These are phyloP conservation scores for Sceliomorpha sp. DNA, from an alignment of 2,888 invertebrate species.

Conservation along the genomic window DNA sequence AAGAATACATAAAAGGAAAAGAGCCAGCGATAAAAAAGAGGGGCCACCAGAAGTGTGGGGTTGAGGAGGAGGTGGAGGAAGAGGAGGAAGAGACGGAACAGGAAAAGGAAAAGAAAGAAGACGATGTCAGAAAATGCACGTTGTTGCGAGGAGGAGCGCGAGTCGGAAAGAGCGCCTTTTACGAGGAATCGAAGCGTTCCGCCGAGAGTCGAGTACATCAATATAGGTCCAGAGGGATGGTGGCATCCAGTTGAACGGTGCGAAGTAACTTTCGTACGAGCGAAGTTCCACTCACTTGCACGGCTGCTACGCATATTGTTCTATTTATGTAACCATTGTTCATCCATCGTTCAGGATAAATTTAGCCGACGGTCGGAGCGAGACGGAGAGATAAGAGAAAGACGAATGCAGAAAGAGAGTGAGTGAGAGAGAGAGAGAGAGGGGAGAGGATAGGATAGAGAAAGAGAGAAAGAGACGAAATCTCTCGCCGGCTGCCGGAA, in stretches of 20 bases:
- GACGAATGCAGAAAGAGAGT: constrained; percentile 54
- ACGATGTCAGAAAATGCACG: too few species aligned
- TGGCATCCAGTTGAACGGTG: constrained; percentile 53
- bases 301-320: constrained; percentile 77
- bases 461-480: constrained; percentile 40
- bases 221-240: constrained; percentile 46
- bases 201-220: constrained; percentile 19
- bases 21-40: too few species aligned
- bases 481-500: constrained; percentile 65
- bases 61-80: too few species aligned
- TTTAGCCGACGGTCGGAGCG: constrained; percentile 71
- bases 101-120: too few species aligned
- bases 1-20: too few species aligned
- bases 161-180: too few species aligned
- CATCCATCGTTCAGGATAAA: constrained; percentile 79
- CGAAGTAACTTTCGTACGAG: constrained; percentile 73
- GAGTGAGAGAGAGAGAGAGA: constrained; percentile 33
- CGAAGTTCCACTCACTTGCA: constrained; percentile 66
- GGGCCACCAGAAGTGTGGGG: too few species aligned
- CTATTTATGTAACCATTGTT: constrained; percentile 80
- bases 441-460: constrained; percentile 34
- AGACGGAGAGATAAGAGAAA: constrained; percentile 20
- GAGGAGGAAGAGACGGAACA: too few species aligned
- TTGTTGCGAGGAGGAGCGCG: too few species aligned
- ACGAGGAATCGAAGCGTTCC: constrained; percentile 7